Evolutionary conservation across 2,888 invertebrate species (phyloP), one percentile per base, ranked within the genome.

Genomic region (Aricia artaxerxes): DNA sequence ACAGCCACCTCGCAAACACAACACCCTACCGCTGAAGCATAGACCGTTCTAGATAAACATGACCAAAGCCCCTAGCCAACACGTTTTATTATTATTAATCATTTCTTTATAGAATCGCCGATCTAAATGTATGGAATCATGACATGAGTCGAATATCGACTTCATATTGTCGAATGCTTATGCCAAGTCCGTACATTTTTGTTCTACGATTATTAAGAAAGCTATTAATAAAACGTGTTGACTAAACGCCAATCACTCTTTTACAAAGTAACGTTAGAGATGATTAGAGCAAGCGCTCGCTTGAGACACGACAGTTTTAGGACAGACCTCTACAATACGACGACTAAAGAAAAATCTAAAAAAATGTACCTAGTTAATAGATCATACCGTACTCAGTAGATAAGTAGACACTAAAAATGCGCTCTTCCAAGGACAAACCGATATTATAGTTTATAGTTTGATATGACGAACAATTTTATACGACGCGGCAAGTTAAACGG

Each of bases 1-100:
- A 78, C 78, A 16, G 81, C 80, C 13, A 82, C 82, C 64, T 81
- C 82, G 31, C 82, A 82, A 60, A 82, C 82, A 35, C 82, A 82
- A 16, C 79, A 81, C 78, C 77, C 81, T 6, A 73, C 80, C 16
- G 80, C 81, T 16, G 82, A 82, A 4, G 82, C 82, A 44, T 82
- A 81, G 80, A 72, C 76, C 73, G 13, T 24, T 75, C 69, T 64
- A 31, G 31, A 64, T 31, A 31, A 64, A 31, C 9, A 11, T 11
- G 31, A 64, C 24, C 61, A 24, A 4, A 3, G 1, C 53, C 53
- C 11, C 11, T 53, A 53, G 3, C 57, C 57, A 57, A 57, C 0
- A 57, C 16, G 57, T 1, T 16, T 16, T 57, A 24, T 24, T 24
- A 24, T 4, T 16, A 16, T 57, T 24, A 24, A 16, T 16, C 4